Evolutionary conservation across 2,113 vertebrate genomes (phyloP).

Genomic region (Daboia siamensis): DNA sequence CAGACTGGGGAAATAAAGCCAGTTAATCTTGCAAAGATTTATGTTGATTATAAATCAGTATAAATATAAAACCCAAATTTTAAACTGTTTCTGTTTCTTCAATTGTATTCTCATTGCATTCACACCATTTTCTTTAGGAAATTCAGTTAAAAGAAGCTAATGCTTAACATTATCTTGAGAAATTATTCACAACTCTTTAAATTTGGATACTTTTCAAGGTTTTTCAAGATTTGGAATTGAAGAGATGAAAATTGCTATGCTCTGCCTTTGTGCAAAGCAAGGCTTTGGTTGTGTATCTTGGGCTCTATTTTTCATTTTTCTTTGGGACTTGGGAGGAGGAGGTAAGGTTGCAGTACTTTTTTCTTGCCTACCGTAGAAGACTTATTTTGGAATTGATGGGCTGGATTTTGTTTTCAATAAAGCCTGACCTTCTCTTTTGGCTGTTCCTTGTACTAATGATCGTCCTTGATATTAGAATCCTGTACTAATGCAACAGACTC

Average conservation of each 20-base stretch:
- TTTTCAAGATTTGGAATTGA: not conserved
- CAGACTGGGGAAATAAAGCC: not conserved
- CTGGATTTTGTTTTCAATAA: slow-evolving; percentile 18
- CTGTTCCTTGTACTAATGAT: not conserved
- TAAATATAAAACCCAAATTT: not conserved
- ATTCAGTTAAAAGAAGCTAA: not conserved
- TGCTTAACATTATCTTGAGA: not conserved
- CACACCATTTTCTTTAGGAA: not conserved
- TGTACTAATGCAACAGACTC: not conserved
- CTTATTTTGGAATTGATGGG: not conserved
- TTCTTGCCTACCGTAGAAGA: not conserved
- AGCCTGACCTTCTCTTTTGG: slow-evolving; percentile 13
- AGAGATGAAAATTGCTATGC: not conserved
- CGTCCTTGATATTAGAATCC: not conserved
- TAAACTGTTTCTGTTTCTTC: not conserved
- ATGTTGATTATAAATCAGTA: not conserved
- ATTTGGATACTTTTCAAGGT: not conserved
- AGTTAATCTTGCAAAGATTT: not conserved
- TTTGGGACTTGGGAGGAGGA: not conserved
- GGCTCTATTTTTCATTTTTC: not conserved
- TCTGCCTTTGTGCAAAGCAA: not conserved
- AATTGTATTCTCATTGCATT: not conserved
- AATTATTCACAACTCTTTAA: not conserved
- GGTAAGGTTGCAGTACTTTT: not conserved
- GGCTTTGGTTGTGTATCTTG: not conserved